These are phyloP conservation scores for Drosophila parvula DNA, from an alignment of 1,140 invertebrate genomes.

Conservation along the genomic window DNA sequence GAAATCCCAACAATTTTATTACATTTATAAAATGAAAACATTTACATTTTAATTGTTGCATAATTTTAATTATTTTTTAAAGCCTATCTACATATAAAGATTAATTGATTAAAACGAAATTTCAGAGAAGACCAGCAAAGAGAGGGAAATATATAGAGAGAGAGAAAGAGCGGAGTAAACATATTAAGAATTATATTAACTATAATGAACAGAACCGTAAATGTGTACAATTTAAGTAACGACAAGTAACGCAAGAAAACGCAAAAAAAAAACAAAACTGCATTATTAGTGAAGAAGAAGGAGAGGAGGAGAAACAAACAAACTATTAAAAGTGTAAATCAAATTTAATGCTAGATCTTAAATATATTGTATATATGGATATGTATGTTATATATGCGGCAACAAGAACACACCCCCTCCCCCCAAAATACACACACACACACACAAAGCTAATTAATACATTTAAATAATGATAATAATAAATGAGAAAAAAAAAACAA, in stretches of 20 bases:
- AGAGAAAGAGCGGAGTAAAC: slow-evolving; percentile 19
- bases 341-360: slow-evolving; percentile 75
- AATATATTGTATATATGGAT: slow-evolving; percentile 77
- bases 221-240: slow-evolving; percentile 52
- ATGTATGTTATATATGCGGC: slow-evolving; percentile 77
- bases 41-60: slow-evolving; percentile 83
- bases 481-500: slow-evolving; percentile 68
- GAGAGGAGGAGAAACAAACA: slow-evolving; percentile 55
- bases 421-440: slow-evolving; percentile 33
- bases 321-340: slow-evolving; percentile 82
- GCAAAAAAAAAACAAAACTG: too few species aligned
- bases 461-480: slow-evolving; percentile 69
- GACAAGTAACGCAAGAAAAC: slow-evolving; percentile 14
- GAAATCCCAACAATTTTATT: slow-evolving; percentile 81
- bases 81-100: slow-evolving; percentile 60
- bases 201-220: slow-evolving; percentile 40
- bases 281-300: slow-evolving; percentile 48
- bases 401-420: slow-evolving; percentile 58
- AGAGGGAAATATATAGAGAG: slow-evolving; percentile 4
- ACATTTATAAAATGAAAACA: slow-evolving; percentile 83
- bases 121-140: slow-evolving; percentile 31
- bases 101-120: slow-evolving; percentile 62
- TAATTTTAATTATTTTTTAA: slow-evolving; percentile 82
- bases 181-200: slow-evolving; percentile 51
- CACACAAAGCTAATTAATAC: slow-evolving; percentile 72